A percentile compares a stretch with the other conserved stretches of the same genome.
Evolutionary conservation across 2,113 vertebrate genomes (phyloP).

Genomic region (Periophthalmus modestus): DNA sequence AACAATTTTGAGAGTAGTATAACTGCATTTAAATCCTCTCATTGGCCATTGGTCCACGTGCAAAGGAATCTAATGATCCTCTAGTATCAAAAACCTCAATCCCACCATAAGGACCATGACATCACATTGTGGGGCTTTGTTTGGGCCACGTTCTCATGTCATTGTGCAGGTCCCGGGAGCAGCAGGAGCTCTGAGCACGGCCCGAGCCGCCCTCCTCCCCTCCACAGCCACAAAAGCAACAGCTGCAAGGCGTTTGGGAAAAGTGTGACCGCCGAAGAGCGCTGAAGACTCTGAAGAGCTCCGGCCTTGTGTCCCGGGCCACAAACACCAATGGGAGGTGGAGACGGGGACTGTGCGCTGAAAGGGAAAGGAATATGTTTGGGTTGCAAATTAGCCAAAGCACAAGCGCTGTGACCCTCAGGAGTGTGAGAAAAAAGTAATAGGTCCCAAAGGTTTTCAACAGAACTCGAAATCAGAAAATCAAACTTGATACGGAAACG

Average conservation of each 20-base stretch:
- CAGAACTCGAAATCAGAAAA: background rate
- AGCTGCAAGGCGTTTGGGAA: slow-evolving; percentile 85
- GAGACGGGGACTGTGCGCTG: slow-evolving; percentile 40
- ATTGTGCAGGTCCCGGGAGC: slow-evolving; percentile 54
- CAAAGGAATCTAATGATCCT: slow-evolving; percentile 61
- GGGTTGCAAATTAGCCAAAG: slow-evolving; percentile 75
- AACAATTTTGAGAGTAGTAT: too few species aligned
- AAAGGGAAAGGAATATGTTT: slow-evolving; percentile 65
- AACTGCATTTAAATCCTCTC: background rate
- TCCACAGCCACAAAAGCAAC: slow-evolving; percentile 73
- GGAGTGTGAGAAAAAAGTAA: slow-evolving; percentile 51
- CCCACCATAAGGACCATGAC: slow-evolving; percentile 56
- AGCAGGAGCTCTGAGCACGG: slow-evolving; percentile 70
- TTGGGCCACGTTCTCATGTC: slow-evolving; percentile 51
- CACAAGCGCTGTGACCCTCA: slow-evolving; percentile 50
- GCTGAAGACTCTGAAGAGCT: slow-evolving; percentile 65
- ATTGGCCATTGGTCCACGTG: slow-evolving; percentile 29
- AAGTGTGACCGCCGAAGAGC: slow-evolving; percentile 77
- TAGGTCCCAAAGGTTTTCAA: slow-evolving; percentile 16
- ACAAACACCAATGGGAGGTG: slow-evolving; percentile 51
- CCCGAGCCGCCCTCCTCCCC: slow-evolving; percentile 54
- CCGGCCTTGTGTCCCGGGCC: slow-evolving; percentile 52
- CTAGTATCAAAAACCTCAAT: slow-evolving; percentile 29
- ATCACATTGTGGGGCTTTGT: slow-evolving; percentile 67
- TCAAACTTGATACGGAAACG: background rate